Conservation (phyloP, 2,113 vertebrate species). For the Thoracochromis brauschi region DNA sequence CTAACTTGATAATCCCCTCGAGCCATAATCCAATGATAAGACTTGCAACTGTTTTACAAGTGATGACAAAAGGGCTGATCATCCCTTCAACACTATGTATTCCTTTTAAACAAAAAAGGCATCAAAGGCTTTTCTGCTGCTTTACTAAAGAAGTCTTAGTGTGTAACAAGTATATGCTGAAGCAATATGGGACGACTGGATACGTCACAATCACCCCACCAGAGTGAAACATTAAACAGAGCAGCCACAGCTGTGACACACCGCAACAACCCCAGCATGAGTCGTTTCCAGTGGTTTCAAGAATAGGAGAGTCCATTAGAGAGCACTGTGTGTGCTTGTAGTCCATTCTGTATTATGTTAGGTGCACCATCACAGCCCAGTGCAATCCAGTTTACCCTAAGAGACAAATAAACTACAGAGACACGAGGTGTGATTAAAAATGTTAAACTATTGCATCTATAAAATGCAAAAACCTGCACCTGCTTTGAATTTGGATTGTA, state of each 20-base stretch:
- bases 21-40: constrained; percentile 33
- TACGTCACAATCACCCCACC: neutral
- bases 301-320: neutral
- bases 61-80: neutral
- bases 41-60: neutral
- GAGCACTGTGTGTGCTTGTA: neutral
- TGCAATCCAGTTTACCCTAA: neutral
- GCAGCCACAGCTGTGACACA: neutral
- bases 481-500: neutral
- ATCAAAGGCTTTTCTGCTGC: neutral
- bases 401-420: neutral
- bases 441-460: neutral
- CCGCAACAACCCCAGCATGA: neutral
- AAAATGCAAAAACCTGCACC: neutral
- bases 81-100: neutral
- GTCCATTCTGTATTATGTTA: neutral
- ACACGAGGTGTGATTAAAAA: neutral
- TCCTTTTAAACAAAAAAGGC: neutral
- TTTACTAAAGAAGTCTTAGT: neutral
- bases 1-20: constrained; percentile 9
- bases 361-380: neutral
- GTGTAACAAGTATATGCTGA: neutral
- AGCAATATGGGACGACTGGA: neutral
- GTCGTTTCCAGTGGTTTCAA: neutral
- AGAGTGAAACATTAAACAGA: neutral